Evolutionary conservation across 2,797 vertebrate species (phyloP), one percentile per base, ranked within the genome.

Genomic region (Neolamprologus multifasciatus): DNA sequence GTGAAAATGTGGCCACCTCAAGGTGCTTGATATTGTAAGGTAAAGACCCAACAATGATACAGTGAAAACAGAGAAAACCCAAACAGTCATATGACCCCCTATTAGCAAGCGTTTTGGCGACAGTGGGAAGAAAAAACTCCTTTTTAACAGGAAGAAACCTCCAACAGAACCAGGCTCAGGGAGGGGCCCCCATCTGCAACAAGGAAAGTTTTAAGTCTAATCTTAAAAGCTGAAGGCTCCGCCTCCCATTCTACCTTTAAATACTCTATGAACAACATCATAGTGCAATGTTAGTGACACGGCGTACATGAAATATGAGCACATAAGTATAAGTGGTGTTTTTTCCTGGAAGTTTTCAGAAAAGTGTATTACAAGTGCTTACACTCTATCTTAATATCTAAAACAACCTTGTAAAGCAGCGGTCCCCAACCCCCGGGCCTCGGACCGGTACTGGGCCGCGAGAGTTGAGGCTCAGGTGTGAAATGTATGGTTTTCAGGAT

Each of bases 141-240:
- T 11, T 62, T 62, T 33, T 33, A 62, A 62, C 17, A 33, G 29
- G 57, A 59, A 33, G 57, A 59, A 59, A 59, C 29, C 9, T 59
- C 57, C 16, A 33, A 9, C 57, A 59, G 57, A 59, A 33, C 57
- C 16, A 19, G 29, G 16, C 29, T 19, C 26, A 31, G 26, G 55
- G 3, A 31, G 55, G 26, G 14, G 0, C 23, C 0, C 0, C 55
- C 16, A 33, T 62, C 16, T 62, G 29, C 29, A 62, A 62, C 6
- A 7, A 19, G 9, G 57, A 7, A 62, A 5, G 57, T 33, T 62
- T 62, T 19, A 62, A 62, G 57, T 10, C 57, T 62, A 31, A 17
- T 10, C 29, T 17, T 59, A 31, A 31, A 59, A 31, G 55, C 55
- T 59, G 55, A 59, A 59, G 1, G 55, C 26, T 59, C 26, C 1